Evolutionary conservation across 2,888 invertebrate species (phyloP), one percentile per base, ranked within the genome.

Genomic region (Phlogophora meticulosa): DNA sequence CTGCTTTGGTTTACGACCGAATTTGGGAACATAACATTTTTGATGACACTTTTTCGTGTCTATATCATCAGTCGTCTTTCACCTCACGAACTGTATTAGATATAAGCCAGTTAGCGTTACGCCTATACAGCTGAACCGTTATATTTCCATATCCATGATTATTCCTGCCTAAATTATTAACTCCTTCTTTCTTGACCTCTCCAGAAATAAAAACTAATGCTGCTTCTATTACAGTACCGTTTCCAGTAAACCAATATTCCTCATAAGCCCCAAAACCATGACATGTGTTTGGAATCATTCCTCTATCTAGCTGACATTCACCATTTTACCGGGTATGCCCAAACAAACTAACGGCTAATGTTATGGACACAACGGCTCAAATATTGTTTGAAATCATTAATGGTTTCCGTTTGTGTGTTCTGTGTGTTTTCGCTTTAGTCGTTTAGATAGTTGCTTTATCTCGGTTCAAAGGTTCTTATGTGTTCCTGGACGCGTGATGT

Each of bases 301-400:
- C 49, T 28, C 7, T 42, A 51, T 22, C 9, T 45, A 46, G 40
- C 42, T n/a, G 36, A 9, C 32, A 56, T 32, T 34, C 10, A 59
- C 46, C 10, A 43, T 24, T 48, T 67, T 43, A 58, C 49, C 53
- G 48, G 20, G 40, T 52, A 20, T 52, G 34, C 45, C 48, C 57
- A 74, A 78, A 78, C 76, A 79, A 67, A 62, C 61, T 62, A 72
- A 66, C 68, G 49, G 61, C 55, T 70, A 73, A 76, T 81, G 76
- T 80, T 72, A 79, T 69, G 73, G 55, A 76, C 67, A 81, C 74
- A 73, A 61, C 70, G 74, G 63, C 72, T 80, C 81, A 82, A 83
- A 86, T 83, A 84, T 86, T 86, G 82, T 86, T 80, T 74, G 75
- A 77, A 77, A 62, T 74, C 80, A 62, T 80, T 75, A 79, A 77